Conservation (phyloP, 2,797 vertebrate genomes). For the Intellagama lesueurii region DNA sequence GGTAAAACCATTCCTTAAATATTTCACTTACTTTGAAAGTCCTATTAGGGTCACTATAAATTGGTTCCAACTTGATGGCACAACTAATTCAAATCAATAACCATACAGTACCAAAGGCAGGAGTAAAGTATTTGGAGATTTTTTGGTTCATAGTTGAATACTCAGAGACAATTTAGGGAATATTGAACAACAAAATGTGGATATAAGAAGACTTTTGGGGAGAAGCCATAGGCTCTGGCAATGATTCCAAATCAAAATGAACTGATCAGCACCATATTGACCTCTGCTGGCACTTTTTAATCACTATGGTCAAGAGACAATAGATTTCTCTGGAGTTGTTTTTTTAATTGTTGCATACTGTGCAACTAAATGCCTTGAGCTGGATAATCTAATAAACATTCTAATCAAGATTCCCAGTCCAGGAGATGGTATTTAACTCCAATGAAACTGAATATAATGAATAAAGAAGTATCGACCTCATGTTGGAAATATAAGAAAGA, state of each 20-base stretch:
- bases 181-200: not conserved
- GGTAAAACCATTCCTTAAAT: too few relatives aligned
- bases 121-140: not conserved
- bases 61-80: too few relatives aligned
- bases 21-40: too few relatives aligned
- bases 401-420: slow-evolving; percentile 49
- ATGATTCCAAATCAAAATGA: not conserved
- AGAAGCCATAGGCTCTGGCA: not conserved
- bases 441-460: too few relatives aligned
- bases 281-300: slow-evolving; percentile 18
- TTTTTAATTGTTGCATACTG: slow-evolving; percentile 34
- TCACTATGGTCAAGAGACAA: not conserved
- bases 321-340: slow-evolving; percentile 38
- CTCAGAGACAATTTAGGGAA: not conserved
- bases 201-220: not conserved
- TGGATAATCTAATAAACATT: slow-evolving; percentile 53
- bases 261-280: not conserved
- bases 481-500: too few relatives aligned
- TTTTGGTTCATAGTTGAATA: not conserved
- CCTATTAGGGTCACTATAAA: too few relatives aligned
- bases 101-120: not conserved
- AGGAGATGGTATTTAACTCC: not conserved
- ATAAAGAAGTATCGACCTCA: too few relatives aligned
- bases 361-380: slow-evolving; percentile 52
- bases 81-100: not conserved